Base-by-base conservation (phyloP, 2,797 vertebrate species). In the Aselliscus stoliczkanus region DNA sequence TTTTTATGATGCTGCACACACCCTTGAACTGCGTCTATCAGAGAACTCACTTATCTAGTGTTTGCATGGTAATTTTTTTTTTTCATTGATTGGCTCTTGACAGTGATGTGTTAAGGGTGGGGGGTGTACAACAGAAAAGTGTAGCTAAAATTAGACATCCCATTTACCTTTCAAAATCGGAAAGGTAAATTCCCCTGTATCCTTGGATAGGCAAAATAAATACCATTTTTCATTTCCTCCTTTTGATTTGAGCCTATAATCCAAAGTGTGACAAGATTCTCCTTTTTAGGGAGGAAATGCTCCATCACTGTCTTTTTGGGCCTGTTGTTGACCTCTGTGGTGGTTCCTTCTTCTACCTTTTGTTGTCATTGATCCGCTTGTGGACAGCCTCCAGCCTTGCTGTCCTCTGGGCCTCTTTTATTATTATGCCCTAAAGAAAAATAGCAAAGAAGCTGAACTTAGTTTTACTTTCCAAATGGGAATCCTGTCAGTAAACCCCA, bases 161-260 rank as follows among this genome's bases (percentile, higher is more conserved):
- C 39, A 8, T 58, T 72, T 29, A 44, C 83, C 52, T 97, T 79
- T 82, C 75, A 79, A n/a, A 58, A 54, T 27, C 54, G 65, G 50
- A 72, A 60, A 39, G 31, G 7, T 58, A 65, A 27, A 20, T 67
- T 52, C 62, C 27, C 37, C 37, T 17, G 9, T 52, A 47, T 67
- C 47, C 67, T 83, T 31, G 7, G 18, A 14, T 76, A 64, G 60
- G 31, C 47, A 94, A 76, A 70, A 47, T 62, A 77, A 93, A 73
- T 60, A 23, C 44, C 11, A 10, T 29, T 73, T 95, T 94, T 80
- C 18, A 34, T 80, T 79, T 72, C 64, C 42, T 84, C n/a, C 56
- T 80, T 69, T 76, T 34, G 39, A 44, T 93, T 88, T 70, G n/a
- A 94, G 60, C 47, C 54, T 60, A 17, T 87, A 92, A 37, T 31